A percentile compares a stretch with the other conserved stretches of the same genome.
Evolutionary conservation across 2,797 vertebrate genomes (phyloP).

Genomic region (Tokudaia tokunoshimensis): DNA sequence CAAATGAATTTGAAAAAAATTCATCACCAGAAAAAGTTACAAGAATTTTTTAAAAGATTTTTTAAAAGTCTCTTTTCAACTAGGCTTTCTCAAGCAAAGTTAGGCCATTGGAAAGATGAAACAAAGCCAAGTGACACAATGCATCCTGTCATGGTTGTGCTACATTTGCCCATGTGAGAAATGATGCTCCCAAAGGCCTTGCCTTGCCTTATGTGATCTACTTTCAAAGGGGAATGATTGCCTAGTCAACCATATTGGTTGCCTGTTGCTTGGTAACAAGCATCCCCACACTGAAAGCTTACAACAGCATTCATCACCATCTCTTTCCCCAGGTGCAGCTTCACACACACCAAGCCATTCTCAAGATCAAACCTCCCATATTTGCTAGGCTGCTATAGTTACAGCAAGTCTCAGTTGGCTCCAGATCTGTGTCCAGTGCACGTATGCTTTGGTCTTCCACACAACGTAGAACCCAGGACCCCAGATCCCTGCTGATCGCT

Average conservation of each 20-base stretch:
- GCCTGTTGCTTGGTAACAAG: not conserved
- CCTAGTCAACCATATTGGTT: not conserved
- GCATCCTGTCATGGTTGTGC: not conserved
- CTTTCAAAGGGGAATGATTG: not conserved
- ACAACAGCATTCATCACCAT: not conserved
- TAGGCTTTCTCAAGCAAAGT: conserved; percentile 22
- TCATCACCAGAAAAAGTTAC: not conserved
- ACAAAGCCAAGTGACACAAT: not conserved
- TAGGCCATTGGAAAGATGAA: not conserved
- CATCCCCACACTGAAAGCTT: not conserved
- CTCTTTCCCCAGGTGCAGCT: conserved; percentile 6
- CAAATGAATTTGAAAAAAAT: conserved; percentile 11
- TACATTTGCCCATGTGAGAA: not conserved
- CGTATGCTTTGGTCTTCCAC: not conserved
- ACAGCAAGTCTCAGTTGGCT: not conserved
- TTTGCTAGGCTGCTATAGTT: not conserved
- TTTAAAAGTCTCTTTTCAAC: not conserved
- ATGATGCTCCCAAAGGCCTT: not conserved
- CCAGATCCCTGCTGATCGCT: not conserved
- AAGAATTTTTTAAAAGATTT: not conserved
- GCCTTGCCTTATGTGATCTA: not conserved
- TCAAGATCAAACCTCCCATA: not conserved
- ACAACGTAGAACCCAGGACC: not conserved
- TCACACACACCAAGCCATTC: not conserved
- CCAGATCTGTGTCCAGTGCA: not conserved